phyloP scores from a whole-genome alignment of 1,140 invertebrate genomes.

The Argopecten irradians region DNA sequence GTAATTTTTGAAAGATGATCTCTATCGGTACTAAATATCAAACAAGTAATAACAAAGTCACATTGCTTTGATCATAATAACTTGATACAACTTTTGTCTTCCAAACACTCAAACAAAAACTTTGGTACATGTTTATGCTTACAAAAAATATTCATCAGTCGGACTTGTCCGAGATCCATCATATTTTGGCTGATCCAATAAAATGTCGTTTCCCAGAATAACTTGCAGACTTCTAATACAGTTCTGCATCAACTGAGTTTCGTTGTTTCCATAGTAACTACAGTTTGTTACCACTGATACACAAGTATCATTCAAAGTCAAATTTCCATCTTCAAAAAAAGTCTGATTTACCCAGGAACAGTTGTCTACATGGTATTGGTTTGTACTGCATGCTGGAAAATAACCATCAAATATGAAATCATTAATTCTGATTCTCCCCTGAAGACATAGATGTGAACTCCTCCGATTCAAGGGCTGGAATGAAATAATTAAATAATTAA shows the following conservation, averaged over 20 bases:
- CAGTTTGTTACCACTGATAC: constrained; percentile 54
- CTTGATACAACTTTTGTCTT: no score
- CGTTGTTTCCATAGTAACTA: constrained; percentile 37
- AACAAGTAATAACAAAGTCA: no score
- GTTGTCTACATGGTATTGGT: constrained; percentile 63
- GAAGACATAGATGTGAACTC: no score
- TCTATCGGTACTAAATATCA: no score
- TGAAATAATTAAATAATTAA: no score
- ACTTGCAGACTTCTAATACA: constrained; percentile 43
- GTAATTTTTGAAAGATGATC: no score
- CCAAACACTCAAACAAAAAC: no score
- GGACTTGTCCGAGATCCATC: constrained; percentile 55
- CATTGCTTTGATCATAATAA: no score
- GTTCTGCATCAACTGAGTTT: constrained; percentile 29
- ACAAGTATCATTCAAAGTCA: constrained; percentile 52
- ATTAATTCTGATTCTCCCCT: no score
- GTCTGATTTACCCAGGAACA: constrained; percentile 61
- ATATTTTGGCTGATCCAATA: constrained; percentile 4
- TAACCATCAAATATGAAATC: background rate
- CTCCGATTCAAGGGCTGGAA: no score
- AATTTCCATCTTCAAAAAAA: constrained; percentile 36
- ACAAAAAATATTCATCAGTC: constrained; percentile 73
- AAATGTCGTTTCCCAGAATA: background rate
- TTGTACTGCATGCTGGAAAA: constrained; percentile 58
- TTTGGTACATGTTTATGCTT: constrained; percentile 44